These are phyloP conservation scores for Prietella phreatophila DNA, from an alignment of 2,113 vertebrate species.

Conservation along the genomic window DNA sequence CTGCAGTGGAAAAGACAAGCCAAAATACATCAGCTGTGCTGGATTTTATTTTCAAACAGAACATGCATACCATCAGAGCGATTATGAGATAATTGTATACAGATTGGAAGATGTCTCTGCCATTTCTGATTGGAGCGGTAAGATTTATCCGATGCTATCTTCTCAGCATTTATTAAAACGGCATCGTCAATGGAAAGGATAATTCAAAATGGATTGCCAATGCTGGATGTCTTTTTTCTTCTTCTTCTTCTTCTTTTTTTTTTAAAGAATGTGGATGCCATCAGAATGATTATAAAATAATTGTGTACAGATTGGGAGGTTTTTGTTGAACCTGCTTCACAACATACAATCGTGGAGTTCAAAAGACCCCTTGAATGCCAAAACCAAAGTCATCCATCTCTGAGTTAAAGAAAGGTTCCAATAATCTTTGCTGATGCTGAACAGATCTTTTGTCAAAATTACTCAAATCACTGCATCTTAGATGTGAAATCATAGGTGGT, in stretches of 20 bases:
- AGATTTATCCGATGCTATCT: not conserved
- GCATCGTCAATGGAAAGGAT: not conserved
- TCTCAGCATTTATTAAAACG: slow-evolving; percentile 1
- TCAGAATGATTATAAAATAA: slow-evolving; percentile 41
- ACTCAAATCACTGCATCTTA: not conserved
- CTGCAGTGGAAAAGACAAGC: not conserved
- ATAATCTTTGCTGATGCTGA: slow-evolving; percentile 21
- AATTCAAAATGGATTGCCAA: not conserved
- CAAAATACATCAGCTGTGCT: not conserved
- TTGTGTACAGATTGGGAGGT: slow-evolving; percentile 29
- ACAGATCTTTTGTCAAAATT: slow-evolving; percentile 26
- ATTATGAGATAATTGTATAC: slow-evolving; percentile 31
- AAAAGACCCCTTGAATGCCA: slow-evolving; percentile 6
- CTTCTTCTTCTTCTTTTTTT: not conserved
- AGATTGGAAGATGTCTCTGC: slow-evolving; percentile 1
- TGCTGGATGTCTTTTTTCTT: not conserved
- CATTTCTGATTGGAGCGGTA: slow-evolving; percentile 7
- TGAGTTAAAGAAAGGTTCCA: not conserved
- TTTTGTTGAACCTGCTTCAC: not conserved
- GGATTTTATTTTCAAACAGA: slow-evolving; percentile 13
- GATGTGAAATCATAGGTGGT: slow-evolving; percentile 14
- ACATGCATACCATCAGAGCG: not conserved
- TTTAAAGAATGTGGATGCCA: not conserved
- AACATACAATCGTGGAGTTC: slow-evolving; percentile 2
- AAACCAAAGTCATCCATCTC: not conserved